phyloP scores from a whole-genome alignment of 2,888 invertebrate genomes.

The Drosophila prostipennis region DNA sequence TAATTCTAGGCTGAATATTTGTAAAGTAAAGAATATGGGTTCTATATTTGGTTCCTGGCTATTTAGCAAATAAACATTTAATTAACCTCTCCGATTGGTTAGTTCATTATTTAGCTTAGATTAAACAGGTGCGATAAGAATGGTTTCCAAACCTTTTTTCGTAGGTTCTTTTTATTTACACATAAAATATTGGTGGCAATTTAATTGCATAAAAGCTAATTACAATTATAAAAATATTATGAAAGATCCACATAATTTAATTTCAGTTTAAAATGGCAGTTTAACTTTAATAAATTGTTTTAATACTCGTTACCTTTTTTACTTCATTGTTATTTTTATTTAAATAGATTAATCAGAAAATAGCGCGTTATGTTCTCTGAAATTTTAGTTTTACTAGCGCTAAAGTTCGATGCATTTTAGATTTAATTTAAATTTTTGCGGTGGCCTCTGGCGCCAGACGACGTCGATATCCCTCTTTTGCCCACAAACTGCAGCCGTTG shows the following conservation, averaged over 20 bases:
- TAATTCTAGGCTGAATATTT: neutral
- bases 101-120: neutral
- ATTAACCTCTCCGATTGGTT: neutral
- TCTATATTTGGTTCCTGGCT: neutral
- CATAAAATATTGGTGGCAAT: too few relatives aligned
- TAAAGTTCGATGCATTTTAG: constrained; percentile 35
- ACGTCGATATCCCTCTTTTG: constrained; percentile 4
- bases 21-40: neutral
- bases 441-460: constrained; percentile 30
- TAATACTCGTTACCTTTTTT: too few relatives aligned
- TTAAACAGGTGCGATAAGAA: too few relatives aligned
- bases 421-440: constrained; percentile 67
- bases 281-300: too few relatives aligned
- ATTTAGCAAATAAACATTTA: neutral
- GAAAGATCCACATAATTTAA: too few relatives aligned
- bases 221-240: too few relatives aligned
- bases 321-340: too few relatives aligned
- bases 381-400: neutral
- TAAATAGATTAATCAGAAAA: neutral
- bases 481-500: constrained; percentile 29
- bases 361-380: too few relatives aligned
- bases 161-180: too few relatives aligned
- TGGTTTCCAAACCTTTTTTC: neutral
- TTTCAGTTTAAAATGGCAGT: too few relatives aligned
- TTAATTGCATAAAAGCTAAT: too few relatives aligned